Evolutionary conservation across 2,888 invertebrate genomes (phyloP).

Genomic region (Branchellion lobata): DNA sequence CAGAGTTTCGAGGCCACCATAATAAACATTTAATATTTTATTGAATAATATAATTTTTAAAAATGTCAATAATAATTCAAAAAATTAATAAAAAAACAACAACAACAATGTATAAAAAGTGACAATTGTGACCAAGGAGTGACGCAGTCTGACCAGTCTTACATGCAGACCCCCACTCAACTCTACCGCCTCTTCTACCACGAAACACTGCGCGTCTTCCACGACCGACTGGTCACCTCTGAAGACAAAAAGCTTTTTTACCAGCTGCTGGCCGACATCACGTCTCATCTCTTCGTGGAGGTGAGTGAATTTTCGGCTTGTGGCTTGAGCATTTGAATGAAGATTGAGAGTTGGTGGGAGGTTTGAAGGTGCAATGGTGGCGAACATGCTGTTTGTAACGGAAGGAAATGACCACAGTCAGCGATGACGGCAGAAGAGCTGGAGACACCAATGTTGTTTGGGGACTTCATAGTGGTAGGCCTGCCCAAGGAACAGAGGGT

Average conservation of each 20-base stretch:
- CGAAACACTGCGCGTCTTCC: constrained; percentile 62
- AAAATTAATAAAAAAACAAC: no score
- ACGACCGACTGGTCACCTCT: constrained; percentile 62
- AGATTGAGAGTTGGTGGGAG: no score
- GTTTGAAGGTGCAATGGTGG: no score
- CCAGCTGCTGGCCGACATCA: constrained; percentile 61
- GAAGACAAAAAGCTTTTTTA: constrained; percentile 62
- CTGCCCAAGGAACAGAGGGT: constrained; percentile 73
- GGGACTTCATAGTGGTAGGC: constrained; percentile 79
- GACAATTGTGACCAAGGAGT: no score
- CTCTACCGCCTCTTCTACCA: constrained; percentile 62
- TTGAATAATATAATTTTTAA: no score
- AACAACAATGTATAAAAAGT: no score
- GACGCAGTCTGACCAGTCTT: constrained; percentile 73
- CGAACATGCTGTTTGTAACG: no score
- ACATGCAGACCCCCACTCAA: constrained; percentile 59
- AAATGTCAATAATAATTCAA: no score
- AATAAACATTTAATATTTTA: no score
- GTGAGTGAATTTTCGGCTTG: constrained; percentile 53
- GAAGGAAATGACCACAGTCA: neutral
- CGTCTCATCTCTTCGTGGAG: constrained; percentile 61
- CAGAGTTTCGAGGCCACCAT: no score
- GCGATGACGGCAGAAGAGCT: constrained; percentile 55
- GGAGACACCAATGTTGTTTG: constrained; percentile 70
- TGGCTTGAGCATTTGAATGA: no score